Percentiles rank a stretch among this genome's conserved stretches.
Evolutionary conservation across 2,888 invertebrate species (phyloP).

Genomic region (Poecilus cupreus): DNA sequence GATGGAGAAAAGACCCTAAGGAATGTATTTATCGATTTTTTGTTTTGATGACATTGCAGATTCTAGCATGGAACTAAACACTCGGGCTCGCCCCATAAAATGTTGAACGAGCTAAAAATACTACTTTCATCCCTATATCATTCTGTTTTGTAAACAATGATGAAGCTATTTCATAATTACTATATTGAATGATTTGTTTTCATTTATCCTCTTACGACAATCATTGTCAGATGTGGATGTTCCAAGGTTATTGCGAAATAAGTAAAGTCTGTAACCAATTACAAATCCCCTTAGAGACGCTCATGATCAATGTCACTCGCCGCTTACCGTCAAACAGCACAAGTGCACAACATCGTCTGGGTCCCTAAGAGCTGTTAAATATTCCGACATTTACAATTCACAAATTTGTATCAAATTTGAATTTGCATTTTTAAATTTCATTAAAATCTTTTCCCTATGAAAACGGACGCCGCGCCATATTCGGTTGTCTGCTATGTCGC

Average conservation of each 20-base stretch:
- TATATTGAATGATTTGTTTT: constrained; percentile 29
- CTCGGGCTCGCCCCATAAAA: constrained; percentile 28
- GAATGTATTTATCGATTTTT: constrained; percentile 34
- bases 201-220: background rate
- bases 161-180: constrained; percentile 37
- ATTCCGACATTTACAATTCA: constrained; percentile 65
- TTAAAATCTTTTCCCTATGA: constrained; percentile 62
- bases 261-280: no score
- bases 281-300: constrained; percentile 11
- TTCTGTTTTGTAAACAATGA: constrained; percentile 44
- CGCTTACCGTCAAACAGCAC: background rate
- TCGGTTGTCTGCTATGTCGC: background rate
- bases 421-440: constrained; percentile 70
- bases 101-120: constrained; percentile 45
- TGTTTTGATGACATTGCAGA: constrained; percentile 52
- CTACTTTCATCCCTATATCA: constrained; percentile 34
- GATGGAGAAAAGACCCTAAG: constrained; percentile 11
- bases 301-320: background rate
- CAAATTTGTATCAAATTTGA: constrained; percentile 70
- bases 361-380: constrained; percentile 52
- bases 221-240: no score
- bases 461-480: background rate
- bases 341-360: constrained; percentile 31
- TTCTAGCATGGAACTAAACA: constrained; percentile 42
- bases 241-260: no score